phyloP scores from a whole-genome alignment of 2,113 vertebrate species.

The Cryptotis parvus region DNA sequence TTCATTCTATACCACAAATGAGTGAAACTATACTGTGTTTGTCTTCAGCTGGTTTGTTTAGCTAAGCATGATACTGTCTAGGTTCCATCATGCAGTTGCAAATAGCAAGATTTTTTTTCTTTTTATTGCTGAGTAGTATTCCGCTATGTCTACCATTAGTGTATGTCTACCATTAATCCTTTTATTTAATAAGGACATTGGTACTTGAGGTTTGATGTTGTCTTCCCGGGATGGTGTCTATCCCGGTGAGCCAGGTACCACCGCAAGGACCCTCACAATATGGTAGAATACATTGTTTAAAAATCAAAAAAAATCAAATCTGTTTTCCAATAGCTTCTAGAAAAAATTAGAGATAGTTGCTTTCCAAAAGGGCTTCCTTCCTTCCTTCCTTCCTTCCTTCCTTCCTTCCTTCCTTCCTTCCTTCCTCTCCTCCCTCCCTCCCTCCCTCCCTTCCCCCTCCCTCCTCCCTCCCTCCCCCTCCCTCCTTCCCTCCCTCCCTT shows the following conservation, averaged over 20 bases:
- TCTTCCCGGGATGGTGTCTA: not conserved
- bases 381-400: too few relatives aligned
- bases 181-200: not conserved
- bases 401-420: too few relatives aligned
- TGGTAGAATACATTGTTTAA: not conserved
- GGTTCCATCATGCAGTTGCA: not conserved
- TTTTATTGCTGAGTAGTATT: not conserved
- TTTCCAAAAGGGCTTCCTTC: too few relatives aligned
- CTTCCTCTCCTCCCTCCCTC: too few relatives aligned
- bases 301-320: conserved; percentile 49
- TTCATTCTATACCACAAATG: not conserved
- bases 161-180: not conserved
- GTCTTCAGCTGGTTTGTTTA: not conserved
- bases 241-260: not conserved
- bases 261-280: not conserved
- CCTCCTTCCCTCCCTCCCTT: too few relatives aligned
- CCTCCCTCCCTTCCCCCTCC: too few relatives aligned
- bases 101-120: not conserved
- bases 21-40: not conserved
- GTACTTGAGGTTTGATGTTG: not conserved
- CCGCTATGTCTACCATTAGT: not conserved
- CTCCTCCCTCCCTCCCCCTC: too few relatives aligned
- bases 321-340: not conserved
- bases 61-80: not conserved
- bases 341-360: not conserved